Percentiles rank a stretch among this genome's conserved stretches.
Evolutionary conservation across 2,113 vertebrate species (phyloP).

Genomic region (Nothobranchius kuhntae): DNA sequence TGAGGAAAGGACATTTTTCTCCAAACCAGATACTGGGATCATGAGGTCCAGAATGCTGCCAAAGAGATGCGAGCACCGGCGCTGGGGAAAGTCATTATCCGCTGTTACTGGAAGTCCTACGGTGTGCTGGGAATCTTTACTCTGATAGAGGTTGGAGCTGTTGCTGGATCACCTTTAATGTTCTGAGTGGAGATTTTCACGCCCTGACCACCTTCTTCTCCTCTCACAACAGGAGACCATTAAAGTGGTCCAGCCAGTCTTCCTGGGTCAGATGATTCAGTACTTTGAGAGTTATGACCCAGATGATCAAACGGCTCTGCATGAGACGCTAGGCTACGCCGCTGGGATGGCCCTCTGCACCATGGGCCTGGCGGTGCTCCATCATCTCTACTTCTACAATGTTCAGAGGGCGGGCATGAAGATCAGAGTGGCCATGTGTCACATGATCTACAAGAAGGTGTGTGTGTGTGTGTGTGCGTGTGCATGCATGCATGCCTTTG

Average conservation of each 20-base stretch:
- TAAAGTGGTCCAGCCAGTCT: conserved; percentile 86
- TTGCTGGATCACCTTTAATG: too few relatives aligned
- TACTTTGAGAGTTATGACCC: conserved; percentile 83
- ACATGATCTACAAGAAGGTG: conserved; percentile 95
- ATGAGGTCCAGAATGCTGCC: conserved; percentile 82
- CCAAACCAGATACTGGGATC: conserved; percentile 85
- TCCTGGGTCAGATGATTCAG: conserved; percentile 86
- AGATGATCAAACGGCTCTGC: conserved; percentile 43
- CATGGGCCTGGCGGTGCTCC: conserved; percentile 78
- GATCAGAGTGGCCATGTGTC: conserved; percentile 90
- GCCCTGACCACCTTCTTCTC: background rate
- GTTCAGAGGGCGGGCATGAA: conserved; percentile 89
- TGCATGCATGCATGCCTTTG: conserved; percentile 66
- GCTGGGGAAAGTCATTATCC: conserved; percentile 86
- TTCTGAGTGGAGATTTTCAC: too few relatives aligned
- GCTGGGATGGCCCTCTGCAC: conserved; percentile 79
- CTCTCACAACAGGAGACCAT: conserved; percentile 78
- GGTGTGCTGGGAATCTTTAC: conserved; percentile 87
- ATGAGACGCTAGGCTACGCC: conserved; percentile 75
- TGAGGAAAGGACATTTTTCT: background rate
- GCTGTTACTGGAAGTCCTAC: conserved; percentile 90
- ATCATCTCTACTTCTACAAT: conserved; percentile 90
- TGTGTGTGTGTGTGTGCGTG: conserved; percentile 72
- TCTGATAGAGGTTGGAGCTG: conserved; percentile 84
- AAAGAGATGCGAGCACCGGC: conserved; percentile 81